Percentiles rank a stretch among this genome's conserved stretches.
phyloP scores from a whole-genome alignment of 2,797 vertebrate genomes.

The Halcyon badia region DNA sequence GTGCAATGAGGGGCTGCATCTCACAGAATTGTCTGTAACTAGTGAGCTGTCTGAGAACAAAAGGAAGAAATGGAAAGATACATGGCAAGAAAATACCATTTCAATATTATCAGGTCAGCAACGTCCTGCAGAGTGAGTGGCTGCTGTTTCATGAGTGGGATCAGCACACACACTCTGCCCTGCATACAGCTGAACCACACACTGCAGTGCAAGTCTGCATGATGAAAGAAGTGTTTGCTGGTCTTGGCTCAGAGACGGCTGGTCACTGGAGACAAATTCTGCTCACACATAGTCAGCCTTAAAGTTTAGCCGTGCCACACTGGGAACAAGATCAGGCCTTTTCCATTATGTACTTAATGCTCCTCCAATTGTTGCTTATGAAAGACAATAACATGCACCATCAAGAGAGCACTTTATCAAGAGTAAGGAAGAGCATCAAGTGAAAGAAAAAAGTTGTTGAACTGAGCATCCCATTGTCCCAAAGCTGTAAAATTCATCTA shows the following conservation, averaged over 20 bases:
- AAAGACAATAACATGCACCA: neutral
- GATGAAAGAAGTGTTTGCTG: neutral
- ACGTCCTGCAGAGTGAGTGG: rapidly evolving
- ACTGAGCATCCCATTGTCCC: neutral
- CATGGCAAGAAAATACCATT: neutral
- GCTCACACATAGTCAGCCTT: neutral
- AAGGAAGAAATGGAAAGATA: neutral
- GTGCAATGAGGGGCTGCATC: neutral
- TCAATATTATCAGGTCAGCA: neutral
- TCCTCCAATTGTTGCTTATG: neutral
- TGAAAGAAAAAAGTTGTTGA: conserved; percentile 1
- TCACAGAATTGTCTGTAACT: neutral
- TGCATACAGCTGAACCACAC: rapidly evolving
- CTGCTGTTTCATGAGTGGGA: neutral
- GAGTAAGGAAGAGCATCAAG: neutral
- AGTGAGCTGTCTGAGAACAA: neutral
- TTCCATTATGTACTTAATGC: neutral
- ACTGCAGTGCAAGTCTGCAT: neutral
- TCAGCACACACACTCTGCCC: neutral
- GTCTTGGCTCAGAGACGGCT: neutral
- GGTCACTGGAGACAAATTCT: neutral
- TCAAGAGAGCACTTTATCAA: neutral
- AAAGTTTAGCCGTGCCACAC: neutral
- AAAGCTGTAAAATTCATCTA: conserved; percentile 19
- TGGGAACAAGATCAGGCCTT: neutral